Evolutionary conservation across 2,888 invertebrate species (phyloP), one percentile per base, ranked within the genome.

Genomic region (Polylopha cassiicola): DNA sequence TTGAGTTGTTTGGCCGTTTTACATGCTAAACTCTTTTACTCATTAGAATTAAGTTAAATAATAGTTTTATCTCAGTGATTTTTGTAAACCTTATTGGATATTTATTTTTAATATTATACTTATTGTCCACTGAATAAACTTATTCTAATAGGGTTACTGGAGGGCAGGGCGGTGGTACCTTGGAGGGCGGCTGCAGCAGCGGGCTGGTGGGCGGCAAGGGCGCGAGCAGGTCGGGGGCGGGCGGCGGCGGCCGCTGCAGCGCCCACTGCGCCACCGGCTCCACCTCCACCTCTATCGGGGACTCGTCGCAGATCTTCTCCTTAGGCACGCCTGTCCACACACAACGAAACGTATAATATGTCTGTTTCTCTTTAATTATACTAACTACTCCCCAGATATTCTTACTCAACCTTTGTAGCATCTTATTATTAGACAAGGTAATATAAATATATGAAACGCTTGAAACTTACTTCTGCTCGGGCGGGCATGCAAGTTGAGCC

Each of bases 221-320:
- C 41, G 93, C 91, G 54, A 91, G 87, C 48, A 95, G 82, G 73
- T 95, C 95, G 9, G 82, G 72, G 13, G 89, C 86, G 28, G 86
- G 81, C 0, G 88, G 80, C 17, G 84, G 79, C 37, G 88, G 87
- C 24, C 93, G 87, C 52, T 92, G 89, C 46, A 98, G 87, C 41
- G 90, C 89, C 98, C 98, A 98, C 77, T 97, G 95, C 9, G 95
- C 94, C 61, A 92, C 91, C 1, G 95, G 92, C 64, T 92, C 92
- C 43, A 95, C 95, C 30, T 91, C 90, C 58, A 98, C 71, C 67
- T 97, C 97, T 48, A 96, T 93, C 7, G 91, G 89, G 0, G 95
- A 92, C 61, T 95, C 95, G 75, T 95, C 95, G 69, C 93, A 92
- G 39, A 93, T 87, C 74, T 93, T 93, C 76, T 95, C 95, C 73